Evolutionary conservation across 2,888 invertebrate genomes (phyloP), one percentile per base, ranked within the genome.

Genomic region (Folsomia manolachei): DNA sequence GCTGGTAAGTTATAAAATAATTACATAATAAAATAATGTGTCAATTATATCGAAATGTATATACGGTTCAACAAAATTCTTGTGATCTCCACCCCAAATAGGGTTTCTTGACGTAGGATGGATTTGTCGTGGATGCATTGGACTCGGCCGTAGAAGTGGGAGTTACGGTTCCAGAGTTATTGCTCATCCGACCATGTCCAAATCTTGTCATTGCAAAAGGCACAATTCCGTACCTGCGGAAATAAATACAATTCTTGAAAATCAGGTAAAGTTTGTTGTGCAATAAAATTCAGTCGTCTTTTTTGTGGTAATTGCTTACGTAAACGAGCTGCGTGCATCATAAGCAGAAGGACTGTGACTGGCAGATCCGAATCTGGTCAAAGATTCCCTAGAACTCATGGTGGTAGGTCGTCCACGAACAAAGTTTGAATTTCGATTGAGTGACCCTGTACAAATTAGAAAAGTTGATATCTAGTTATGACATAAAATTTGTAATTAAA

Each of bases 21-120:
- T n/a, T n/a, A n/a, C n/a, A n/a, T n/a, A n/a, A n/a, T n/a, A n/a
- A n/a, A n/a, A n/a, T n/a, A n/a, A n/a, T n/a, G n/a, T n/a, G n/a
- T n/a, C n/a, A n/a, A n/a, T n/a, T n/a, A n/a, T n/a, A n/a, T n/a
- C n/a, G n/a, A n/a, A n/a, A n/a, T n/a, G n/a, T n/a, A n/a, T n/a
- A n/a, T n/a, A n/a, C n/a, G n/a, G n/a, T n/a, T n/a, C n/a, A n/a
- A n/a, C n/a, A n/a, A n/a, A n/a, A n/a, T 84, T 94, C 94, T 84
- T 94, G 79, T 9, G 90, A 90, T 81, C 94, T 87, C 95, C 94
- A 95, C 66, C 94, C 94, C 75, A 95, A 87, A 85, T 95, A 95
- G 0, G 94, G 94, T 83, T 93, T 92, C 63, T 94, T 88, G 1
- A 78, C 75, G 52, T 79, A 80, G 11, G 73, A 25, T 39, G 64